phyloP scores from a whole-genome alignment of 2,888 invertebrate species.

The Mythimna albipuncta region DNA sequence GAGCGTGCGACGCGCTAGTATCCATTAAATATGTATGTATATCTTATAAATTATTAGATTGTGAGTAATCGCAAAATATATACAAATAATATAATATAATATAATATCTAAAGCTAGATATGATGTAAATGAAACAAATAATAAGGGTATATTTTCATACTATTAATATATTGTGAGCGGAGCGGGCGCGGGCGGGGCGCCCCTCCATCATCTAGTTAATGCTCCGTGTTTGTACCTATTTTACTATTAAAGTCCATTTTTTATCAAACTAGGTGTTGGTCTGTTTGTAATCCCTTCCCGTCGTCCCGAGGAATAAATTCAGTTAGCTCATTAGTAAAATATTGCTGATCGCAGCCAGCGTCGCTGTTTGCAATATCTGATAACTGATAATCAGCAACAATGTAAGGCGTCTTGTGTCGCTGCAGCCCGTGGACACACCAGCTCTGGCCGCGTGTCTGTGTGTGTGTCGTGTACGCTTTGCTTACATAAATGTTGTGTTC shows the following conservation, averaged over 20 bases:
- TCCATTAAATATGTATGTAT: conserved; percentile 45
- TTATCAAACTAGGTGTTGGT: conserved; percentile 71
- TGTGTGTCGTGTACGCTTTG: conserved; percentile 64
- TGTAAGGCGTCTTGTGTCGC: not conserved
- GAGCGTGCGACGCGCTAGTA: conserved; percentile 50
- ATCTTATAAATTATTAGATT: conserved; percentile 61
- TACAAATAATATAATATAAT: conserved; percentile 46
- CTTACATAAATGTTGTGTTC: conserved; percentile 61
- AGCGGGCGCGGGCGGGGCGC: conserved; percentile 41
- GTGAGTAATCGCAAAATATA: conserved; percentile 60
- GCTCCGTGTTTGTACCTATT: conserved; percentile 72
- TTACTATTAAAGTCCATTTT: conserved; percentile 77
- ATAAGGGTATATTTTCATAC: conserved; percentile 67
- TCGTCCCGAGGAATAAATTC: conserved; percentile 27
- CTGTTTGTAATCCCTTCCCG: conserved; percentile 54
- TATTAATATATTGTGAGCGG: conserved; percentile 69
- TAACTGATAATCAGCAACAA: not conserved
- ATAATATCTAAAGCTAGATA: conserved; percentile 63
- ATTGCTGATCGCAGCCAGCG: not conserved
- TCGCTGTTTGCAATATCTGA: not conserved
- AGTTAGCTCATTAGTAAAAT: not conserved
- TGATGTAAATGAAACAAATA: conserved; percentile 68
- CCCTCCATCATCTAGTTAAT: conserved; percentile 58
- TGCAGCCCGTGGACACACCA: not conserved
- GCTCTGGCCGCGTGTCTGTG: conserved; percentile 27